Evolutionary conservation across 2,888 invertebrate genomes (phyloP), one percentile per base, ranked within the genome.

Genomic region (Eretmocerus hayati): DNA sequence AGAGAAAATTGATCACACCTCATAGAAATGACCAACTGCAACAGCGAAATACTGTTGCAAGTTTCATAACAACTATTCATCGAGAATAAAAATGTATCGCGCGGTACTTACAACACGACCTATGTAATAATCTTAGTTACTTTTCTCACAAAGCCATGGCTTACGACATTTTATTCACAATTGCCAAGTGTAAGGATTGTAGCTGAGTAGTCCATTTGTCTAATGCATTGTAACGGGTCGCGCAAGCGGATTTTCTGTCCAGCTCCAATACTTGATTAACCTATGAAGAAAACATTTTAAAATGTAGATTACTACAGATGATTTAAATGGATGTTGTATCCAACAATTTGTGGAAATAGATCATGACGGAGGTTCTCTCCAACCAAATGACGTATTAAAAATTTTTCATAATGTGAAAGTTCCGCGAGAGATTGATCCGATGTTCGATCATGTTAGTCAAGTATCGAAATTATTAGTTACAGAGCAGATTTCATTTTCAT

Each of bases 201-300:
- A 96, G 80, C 76, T 95, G 94, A 71, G 85, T 81, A 52, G 93
- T 92, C 95, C 95, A 96, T 77, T 91, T 91, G 74, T 96, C 95
- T 65, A 96, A 80, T 39, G 95, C 95, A 64, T 81, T 81, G 75
- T 95, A 95, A 52, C 94, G 82, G 42, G 90, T 86, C 42, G 89
- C 89, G 65, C 87, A 85, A 56, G 85, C 81, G 43, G 86, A 84
- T 58, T 86, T 82, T 63, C 84, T 80, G 67, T 87, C 84, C 67
- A 96, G 75, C 73, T 93, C 90, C 60, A 96, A 76, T 50, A 96
- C 93, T 59, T 92, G 88, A 75, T 94, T 89, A 54, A 94, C 92
- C 69, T 83, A 76, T 59, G 38, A 44, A 39, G 26, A 21, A 42
- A 30, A 15, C 9, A 37, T 19, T 26, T 37, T 15, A 40, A 38